Percentiles rank a stretch among this genome's conserved stretches.
phyloP scores from a whole-genome alignment of 2,113 vertebrate species.

The Seriola rivoliana region DNA sequence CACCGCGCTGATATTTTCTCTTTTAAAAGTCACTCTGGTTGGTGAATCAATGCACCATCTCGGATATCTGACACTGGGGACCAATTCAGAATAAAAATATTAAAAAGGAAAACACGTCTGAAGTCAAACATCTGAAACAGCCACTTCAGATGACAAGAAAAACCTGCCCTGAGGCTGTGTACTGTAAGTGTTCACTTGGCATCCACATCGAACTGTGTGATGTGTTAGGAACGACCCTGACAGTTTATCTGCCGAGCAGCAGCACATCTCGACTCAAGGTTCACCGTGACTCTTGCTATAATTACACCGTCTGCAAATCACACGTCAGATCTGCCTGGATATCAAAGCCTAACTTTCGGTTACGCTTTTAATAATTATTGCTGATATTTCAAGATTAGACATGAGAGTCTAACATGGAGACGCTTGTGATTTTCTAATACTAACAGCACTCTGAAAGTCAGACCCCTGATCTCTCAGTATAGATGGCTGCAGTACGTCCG shows the following conservation, averaged over 20 bases:
- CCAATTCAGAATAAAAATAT: neutral
- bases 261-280: neutral
- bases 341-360: neutral
- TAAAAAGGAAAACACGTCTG: conserved; percentile 7
- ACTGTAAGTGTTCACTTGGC: neutral
- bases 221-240: neutral
- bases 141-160: neutral
- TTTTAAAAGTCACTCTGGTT: neutral
- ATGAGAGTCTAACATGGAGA: neutral
- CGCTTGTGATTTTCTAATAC: conserved; percentile 3
- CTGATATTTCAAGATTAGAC: neutral
- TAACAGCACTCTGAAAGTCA: neutral
- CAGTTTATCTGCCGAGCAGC: conserved; percentile 1
- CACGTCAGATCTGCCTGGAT: neutral
- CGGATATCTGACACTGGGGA: conserved; percentile 7
- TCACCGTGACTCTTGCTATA: neutral
- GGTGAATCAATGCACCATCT: neutral
- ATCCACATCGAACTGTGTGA: conserved; percentile 10
- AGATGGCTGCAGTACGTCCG: conserved; percentile 36
- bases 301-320: neutral
- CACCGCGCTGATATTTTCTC: neutral
- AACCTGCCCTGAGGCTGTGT: neutral
- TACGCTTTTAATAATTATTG: neutral
- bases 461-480: neutral
- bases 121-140: conserved; percentile 15